Conservation (phyloP, 2,888 invertebrate genomes). For the Callimorpha dominula region DNA sequence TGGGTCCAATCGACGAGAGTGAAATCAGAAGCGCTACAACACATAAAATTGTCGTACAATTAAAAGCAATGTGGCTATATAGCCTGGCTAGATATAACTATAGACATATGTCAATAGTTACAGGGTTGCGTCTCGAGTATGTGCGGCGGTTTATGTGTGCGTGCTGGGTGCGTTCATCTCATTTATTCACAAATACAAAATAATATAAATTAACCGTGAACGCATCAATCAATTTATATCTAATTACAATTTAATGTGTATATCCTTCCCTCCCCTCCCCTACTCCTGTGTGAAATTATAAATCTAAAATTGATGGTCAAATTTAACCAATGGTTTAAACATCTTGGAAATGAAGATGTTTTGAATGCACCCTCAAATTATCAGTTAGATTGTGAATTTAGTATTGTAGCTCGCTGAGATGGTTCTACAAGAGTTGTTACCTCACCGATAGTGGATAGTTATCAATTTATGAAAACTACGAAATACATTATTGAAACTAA, state of each 20-base stretch:
- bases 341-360: slow-evolving; percentile 46
- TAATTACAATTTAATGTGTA: slow-evolving; percentile 4
- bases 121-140: slow-evolving; percentile 52
- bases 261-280: slow-evolving; percentile 7
- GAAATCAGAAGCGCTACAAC: slow-evolving; percentile 30
- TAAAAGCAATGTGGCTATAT: slow-evolving; percentile 26
- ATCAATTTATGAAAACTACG: slow-evolving; percentile 81
- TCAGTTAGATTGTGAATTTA: slow-evolving; percentile 78
- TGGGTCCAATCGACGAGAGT: slow-evolving; percentile 57
- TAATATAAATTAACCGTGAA: slow-evolving; percentile 18
- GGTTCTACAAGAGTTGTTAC: slow-evolving; percentile 83
- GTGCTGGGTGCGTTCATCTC: slow-evolving; percentile 63
- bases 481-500: slow-evolving; percentile 78
- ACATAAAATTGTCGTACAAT: slow-evolving; percentile 31
- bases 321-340: slow-evolving; percentile 7
- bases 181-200: slow-evolving; percentile 29
- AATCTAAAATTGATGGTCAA: slow-evolving; percentile 10
- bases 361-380: slow-evolving; percentile 74
- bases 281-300: slow-evolving; percentile 25
- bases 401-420: slow-evolving; percentile 74
- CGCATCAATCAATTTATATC: slow-evolving; percentile 1
- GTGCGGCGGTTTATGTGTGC: slow-evolving; percentile 62
- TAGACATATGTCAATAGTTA: slow-evolving; percentile 30
- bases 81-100: too few relatives aligned
- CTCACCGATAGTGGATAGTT: slow-evolving; percentile 85